A percentile compares a stretch with the other conserved stretches of the same genome.
Evolutionary conservation across 64 coral and sea anemone species (phyloP).

Genomic region (Exaiptasia diaphana): DNA sequence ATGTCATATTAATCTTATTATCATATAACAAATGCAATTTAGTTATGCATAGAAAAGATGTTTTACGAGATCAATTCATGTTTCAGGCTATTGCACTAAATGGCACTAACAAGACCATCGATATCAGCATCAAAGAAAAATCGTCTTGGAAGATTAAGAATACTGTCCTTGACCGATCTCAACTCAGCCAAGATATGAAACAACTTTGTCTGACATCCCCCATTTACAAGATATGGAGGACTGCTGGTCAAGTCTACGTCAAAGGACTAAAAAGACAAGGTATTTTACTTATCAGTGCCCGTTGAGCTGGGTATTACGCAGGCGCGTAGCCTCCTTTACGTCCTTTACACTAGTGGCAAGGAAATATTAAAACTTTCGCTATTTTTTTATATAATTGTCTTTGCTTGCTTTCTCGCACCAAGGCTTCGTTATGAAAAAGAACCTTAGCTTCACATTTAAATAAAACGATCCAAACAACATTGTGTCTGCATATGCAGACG

Average conservation of each 20-base stretch:
- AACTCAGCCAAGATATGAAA: background rate
- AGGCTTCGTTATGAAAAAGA: background rate
- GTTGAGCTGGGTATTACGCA: no score
- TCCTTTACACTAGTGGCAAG: background rate
- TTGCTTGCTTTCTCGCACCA: background rate
- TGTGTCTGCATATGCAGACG: no score
- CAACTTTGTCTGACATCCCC: slow-evolving; percentile 2
- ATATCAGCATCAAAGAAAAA: background rate
- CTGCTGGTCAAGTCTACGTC: background rate
- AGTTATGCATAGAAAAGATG: background rate
- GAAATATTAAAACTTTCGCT: background rate
- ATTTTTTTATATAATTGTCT: background rate
- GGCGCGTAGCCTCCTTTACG: no score
- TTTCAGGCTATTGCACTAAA: background rate
- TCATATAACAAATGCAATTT: background rate
- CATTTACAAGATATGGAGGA: background rate
- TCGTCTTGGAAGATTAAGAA: background rate
- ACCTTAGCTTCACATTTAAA: background rate
- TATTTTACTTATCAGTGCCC: background rate
- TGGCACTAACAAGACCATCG: background rate
- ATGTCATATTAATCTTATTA: background rate
- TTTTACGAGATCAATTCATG: background rate
- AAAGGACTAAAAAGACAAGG: slow-evolving; percentile 12
- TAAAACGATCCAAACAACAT: no score
- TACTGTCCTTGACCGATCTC: background rate